phyloP scores from a whole-genome alignment of 2,113 vertebrate genomes.

The Plectropomus leopardus region DNA sequence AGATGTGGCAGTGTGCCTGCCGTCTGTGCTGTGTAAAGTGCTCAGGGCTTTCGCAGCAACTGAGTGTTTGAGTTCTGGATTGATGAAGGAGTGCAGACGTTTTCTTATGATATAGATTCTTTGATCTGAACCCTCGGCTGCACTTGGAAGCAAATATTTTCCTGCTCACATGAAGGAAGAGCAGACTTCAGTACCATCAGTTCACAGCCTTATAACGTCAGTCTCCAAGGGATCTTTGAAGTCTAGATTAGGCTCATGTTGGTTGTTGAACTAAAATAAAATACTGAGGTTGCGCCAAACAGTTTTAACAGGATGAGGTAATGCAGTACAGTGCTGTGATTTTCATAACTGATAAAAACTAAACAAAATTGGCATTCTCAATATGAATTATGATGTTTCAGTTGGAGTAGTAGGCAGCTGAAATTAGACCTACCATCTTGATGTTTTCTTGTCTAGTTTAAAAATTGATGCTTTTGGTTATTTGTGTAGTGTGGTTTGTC shows the following conservation, averaged over 20 bases:
- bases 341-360: not conserved
- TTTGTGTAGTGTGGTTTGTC: constrained; percentile 6
- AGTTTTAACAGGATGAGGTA: constrained; percentile 14
- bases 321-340: constrained; percentile 19
- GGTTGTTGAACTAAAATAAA: constrained; percentile 29
- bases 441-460: constrained; percentile 9
- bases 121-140: constrained; percentile 19
- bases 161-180: constrained; percentile 9
- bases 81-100: constrained; percentile 6
- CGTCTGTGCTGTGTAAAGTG: not conserved
- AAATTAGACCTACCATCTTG: constrained; percentile 16
- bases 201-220: not conserved
- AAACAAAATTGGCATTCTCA: not conserved
- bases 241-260: constrained; percentile 9
- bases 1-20: constrained; percentile 29
- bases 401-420: not conserved
- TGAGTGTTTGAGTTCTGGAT: constrained; percentile 3
- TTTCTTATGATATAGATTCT: constrained; percentile 4
- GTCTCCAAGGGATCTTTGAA: constrained; percentile 16
- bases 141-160: constrained; percentile 11
- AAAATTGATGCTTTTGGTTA: not conserved
- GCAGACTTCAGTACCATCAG: constrained; percentile 10
- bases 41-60: not conserved
- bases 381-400: not conserved
- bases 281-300: not conserved